phyloP scores from a whole-genome alignment of 2,797 vertebrate genomes.

The Eleutherodactylus coqui region DNA sequence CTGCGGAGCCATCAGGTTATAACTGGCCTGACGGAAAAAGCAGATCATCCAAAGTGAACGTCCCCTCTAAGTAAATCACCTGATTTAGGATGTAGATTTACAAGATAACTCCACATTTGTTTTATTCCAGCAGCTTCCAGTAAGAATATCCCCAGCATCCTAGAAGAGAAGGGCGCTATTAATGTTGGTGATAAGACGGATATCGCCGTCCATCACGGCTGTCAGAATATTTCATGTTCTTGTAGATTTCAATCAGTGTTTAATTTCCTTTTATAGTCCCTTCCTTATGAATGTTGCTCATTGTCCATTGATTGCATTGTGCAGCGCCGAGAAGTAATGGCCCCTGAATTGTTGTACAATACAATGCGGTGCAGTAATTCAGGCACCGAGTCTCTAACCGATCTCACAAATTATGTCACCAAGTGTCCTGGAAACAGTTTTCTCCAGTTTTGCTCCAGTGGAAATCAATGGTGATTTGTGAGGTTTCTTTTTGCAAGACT shows the following conservation, averaged over 20 bases:
- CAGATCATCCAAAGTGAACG: too few species aligned
- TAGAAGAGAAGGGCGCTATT: neutral
- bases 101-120: neutral
- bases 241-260: constrained; percentile 27
- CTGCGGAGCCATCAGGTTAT: too few species aligned
- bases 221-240: constrained; percentile 1
- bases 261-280: constrained; percentile 18
- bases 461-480: neutral
- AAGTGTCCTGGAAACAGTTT: neutral
- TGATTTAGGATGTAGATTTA: too few species aligned
- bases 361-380: constrained; percentile 5
- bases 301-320: constrained; percentile 14
- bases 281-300: constrained; percentile 7
- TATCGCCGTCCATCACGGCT: neutral
- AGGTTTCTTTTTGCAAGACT: neutral
- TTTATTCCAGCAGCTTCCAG: neutral
- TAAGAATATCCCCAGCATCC: too few species aligned
- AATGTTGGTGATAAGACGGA: neutral
- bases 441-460: neutral
- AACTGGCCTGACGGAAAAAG: too few species aligned
- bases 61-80: too few species aligned
- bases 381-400: neutral
- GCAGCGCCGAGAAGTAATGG: neutral
- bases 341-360: neutral
- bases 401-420: neutral